Conservation (phyloP, 2,113 vertebrate genomes). For the Spea bombifrons region DNA sequence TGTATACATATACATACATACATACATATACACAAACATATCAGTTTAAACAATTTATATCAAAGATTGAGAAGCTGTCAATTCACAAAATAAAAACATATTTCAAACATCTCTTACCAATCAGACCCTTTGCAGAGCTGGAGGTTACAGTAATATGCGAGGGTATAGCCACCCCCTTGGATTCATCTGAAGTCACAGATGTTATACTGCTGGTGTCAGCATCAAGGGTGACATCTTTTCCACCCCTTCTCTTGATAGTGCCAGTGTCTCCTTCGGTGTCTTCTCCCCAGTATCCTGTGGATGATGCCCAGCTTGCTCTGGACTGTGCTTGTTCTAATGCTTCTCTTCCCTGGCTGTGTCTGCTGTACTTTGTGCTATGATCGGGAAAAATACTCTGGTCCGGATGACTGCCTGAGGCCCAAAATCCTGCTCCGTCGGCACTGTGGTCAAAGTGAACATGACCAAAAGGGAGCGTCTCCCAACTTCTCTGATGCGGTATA, state of each 20-base stretch:
- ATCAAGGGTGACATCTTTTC: conserved; percentile 87
- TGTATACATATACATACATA: no score
- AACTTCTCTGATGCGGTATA: conserved; percentile 93
- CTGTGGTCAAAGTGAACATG: conserved; percentile 71
- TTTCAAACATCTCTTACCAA: conserved; percentile 70
- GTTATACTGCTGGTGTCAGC: conserved; percentile 84
- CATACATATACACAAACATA: no score
- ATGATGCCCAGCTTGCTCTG: conserved; percentile 92
- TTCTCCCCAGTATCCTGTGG: conserved; percentile 94
- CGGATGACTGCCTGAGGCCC: conserved; percentile 68
- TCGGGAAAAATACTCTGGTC: conserved; percentile 73
- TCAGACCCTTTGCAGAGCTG: conserved; percentile 75
- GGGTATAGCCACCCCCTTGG: conserved; percentile 74
- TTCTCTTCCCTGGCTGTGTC: conserved; percentile 73
- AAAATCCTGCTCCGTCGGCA: conserved; percentile 70
- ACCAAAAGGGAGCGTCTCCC: conserved; percentile 87
- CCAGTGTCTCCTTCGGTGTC: conserved; percentile 96
- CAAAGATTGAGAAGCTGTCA: background rate
- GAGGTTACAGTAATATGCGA: conserved; percentile 75
- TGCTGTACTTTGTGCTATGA: conserved; percentile 68
- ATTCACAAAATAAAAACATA: background rate
- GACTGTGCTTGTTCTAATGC: conserved; percentile 83
- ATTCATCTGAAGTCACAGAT: conserved; percentile 81
- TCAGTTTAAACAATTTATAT: no score
- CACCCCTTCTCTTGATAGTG: conserved; percentile 93